Conservation (phyloP, 2,797 vertebrate genomes). For the Xerus rutilus region DNA sequence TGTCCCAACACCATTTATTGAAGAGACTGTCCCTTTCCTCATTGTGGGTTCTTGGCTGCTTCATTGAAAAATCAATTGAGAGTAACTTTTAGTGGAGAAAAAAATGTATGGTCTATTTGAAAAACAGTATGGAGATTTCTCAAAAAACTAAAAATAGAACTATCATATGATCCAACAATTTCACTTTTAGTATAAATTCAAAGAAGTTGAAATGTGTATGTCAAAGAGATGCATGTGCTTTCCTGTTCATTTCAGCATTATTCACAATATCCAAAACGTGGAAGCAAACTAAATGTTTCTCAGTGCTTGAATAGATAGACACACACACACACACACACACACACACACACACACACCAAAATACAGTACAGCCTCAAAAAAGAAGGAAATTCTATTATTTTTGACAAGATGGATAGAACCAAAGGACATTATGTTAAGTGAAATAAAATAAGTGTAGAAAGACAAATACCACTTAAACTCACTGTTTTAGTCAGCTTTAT, state of each 20-base stretch:
- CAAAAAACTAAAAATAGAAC: not conserved
- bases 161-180: not conserved
- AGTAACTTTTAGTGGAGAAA: not conserved
- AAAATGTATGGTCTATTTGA: not conserved
- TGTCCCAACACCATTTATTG: not conserved
- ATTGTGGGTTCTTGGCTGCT: not conserved
- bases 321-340: not conserved
- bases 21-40: not conserved
- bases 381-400: not conserved
- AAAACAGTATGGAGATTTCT: not conserved
- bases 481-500: too few relatives aligned
- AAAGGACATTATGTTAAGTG: not conserved
- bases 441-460: not conserved
- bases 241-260: not conserved
- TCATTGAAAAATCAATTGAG: not conserved
- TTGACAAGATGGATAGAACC: not conserved
- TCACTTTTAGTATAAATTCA: not conserved
- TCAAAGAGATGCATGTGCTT: not conserved
- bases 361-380: not conserved
- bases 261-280: not conserved
- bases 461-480: not conserved
- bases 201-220: not conserved
- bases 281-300: not conserved
- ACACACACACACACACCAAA: not conserved
- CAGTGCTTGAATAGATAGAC: not conserved